Percentiles rank a stretch among this genome's conserved stretches.
Evolutionary conservation across 1,140 invertebrate genomes (phyloP).

Genomic region (Diachasmimorpha longicaudata): DNA sequence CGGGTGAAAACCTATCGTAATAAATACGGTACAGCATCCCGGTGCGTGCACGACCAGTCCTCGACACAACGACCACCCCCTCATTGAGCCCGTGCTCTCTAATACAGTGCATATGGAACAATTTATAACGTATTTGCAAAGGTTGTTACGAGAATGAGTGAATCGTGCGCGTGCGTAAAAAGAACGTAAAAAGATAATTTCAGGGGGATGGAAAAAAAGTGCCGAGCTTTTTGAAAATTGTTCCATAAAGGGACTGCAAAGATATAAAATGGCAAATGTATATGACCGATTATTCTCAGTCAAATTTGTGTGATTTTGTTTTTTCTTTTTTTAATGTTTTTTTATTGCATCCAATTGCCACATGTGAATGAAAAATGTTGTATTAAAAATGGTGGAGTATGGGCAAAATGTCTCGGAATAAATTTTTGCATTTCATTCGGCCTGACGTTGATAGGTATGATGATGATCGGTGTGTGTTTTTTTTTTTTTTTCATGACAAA

Average conservation of each 20-base stretch:
- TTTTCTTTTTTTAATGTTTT: not conserved
- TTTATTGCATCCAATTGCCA: not conserved
- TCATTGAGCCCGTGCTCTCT: conserved; percentile 38
- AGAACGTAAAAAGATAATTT: not conserved
- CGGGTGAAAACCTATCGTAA: conserved; percentile 58
- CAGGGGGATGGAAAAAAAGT: not conserved
- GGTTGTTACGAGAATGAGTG: not conserved
- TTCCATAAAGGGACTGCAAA: not conserved
- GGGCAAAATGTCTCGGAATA: not conserved
- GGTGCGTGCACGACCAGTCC: not conserved
- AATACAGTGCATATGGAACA: conserved; percentile 61
- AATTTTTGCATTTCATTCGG: not conserved
- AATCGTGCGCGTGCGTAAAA: not conserved
- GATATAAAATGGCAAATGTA: not conserved
- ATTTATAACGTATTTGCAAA: conserved; percentile 53
- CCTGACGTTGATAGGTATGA: not conserved
- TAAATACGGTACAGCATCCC: conserved; percentile 51
- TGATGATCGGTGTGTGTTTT: not conserved
- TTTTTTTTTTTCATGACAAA: not conserved
- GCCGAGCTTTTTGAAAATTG: not conserved
- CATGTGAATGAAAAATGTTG: not conserved
- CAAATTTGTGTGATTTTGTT: not conserved
- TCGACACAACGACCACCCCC: not conserved
- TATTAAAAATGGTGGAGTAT: not conserved
- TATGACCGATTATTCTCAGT: not conserved